These are phyloP conservation scores for Spatulosminthurus flaviceps DNA, from an alignment of 2,888 invertebrate genomes.

Conservation along the genomic window DNA sequence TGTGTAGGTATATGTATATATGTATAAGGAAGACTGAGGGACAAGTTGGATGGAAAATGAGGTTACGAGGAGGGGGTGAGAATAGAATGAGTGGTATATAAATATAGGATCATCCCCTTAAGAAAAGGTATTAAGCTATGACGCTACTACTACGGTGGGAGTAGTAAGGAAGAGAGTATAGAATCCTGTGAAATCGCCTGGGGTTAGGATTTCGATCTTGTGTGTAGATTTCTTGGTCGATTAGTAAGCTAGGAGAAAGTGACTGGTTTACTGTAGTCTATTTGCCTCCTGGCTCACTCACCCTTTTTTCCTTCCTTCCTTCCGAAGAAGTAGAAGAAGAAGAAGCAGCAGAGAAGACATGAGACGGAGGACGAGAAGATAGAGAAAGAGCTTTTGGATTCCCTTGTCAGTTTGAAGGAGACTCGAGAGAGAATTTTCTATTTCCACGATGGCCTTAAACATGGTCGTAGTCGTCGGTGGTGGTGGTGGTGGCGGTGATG, in stretches of 20 bases:
- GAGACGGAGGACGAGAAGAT: neutral
- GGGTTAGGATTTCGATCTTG: conserved; percentile 12
- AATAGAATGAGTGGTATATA: conserved; percentile 5
- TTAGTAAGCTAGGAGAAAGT: conserved; percentile 20
- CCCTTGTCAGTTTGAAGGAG: conserved; percentile 12
- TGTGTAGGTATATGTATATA: no score
- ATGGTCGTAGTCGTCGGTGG: conserved; percentile 12
- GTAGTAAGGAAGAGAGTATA: neutral
- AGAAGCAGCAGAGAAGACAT: neutral
- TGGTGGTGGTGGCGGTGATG: conserved; percentile 23
- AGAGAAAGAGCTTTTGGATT: conserved; percentile 1
- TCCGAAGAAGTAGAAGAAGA: neutral
- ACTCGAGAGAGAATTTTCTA: conserved; percentile 15
- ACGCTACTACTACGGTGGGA: neutral
- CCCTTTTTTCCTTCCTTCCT: neutral
- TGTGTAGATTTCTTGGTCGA: conserved; percentile 28
- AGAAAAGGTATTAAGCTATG: conserved; percentile 15
- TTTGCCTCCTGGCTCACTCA: conserved; percentile 25
- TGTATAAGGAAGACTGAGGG: conserved; percentile 10
- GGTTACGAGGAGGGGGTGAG: conserved; percentile 10
- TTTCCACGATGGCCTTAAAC: neutral
- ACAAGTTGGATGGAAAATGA: conserved; percentile 25
- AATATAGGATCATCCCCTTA: conserved; percentile 26
- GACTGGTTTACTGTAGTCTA: conserved; percentile 24
- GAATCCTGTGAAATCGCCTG: neutral